phyloP scores from a whole-genome alignment of 2,113 vertebrate genomes.

The Dicerorhinus sumatrensis region DNA sequence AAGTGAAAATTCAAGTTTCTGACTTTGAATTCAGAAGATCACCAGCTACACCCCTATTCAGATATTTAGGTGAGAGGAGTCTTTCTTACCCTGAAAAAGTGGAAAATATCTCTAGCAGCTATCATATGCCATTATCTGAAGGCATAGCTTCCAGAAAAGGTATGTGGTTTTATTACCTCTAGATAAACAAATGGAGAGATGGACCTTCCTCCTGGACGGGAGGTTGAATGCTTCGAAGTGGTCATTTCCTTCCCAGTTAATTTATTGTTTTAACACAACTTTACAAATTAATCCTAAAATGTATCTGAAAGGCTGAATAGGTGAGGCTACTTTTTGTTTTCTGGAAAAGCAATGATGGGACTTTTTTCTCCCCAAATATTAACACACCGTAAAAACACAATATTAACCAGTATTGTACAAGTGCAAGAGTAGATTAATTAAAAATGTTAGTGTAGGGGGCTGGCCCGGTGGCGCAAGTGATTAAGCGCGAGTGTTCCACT shows the following conservation, averaged over 20 bases:
- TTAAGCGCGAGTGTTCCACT: too few relatives aligned
- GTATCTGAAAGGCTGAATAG: slow-evolving; percentile 14
- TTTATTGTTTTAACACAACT: background rate
- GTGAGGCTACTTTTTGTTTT: background rate
- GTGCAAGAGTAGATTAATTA: background rate
- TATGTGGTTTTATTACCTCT: background rate
- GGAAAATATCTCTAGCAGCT: background rate
- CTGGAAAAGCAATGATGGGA: background rate
- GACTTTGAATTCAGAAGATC: slow-evolving; percentile 34
- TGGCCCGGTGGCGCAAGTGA: too few relatives aligned
- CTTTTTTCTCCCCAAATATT: background rate
- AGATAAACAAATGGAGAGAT: background rate
- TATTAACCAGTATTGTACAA: background rate
- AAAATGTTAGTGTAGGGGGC: background rate
- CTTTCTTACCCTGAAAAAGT: slow-evolving; percentile 7
- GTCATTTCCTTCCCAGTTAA: background rate
- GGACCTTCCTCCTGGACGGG: background rate
- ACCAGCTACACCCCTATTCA: background rate
- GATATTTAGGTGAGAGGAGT: slow-evolving; percentile 13
- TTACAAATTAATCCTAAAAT: background rate
- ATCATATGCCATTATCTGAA: background rate
- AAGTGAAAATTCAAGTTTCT: slow-evolving; percentile 47
- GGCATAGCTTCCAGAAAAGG: background rate
- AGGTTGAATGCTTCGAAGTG: background rate
- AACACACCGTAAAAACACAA: background rate